These are phyloP conservation scores for Spermophilus dauricus DNA, from an alignment of 2,113 vertebrate genomes.

Conservation along the genomic window DNA sequence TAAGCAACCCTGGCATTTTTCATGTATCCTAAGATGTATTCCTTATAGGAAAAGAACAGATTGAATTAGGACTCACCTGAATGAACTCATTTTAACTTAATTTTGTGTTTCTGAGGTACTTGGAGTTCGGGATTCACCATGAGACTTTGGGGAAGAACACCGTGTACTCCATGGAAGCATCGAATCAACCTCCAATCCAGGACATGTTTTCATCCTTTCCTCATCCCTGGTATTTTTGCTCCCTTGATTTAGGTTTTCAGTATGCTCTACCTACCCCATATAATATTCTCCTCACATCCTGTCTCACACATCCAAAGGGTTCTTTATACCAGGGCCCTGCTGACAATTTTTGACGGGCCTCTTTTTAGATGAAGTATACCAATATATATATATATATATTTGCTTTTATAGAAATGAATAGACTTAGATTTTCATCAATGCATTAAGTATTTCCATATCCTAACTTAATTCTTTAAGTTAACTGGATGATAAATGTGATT, in stretches of 20 bases:
- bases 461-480: conserved; percentile 31
- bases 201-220: background rate
- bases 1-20: background rate
- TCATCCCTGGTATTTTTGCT: background rate
- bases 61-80: background rate
- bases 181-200: background rate
- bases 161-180: background rate
- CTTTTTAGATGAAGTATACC: background rate
- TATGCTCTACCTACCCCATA: background rate
- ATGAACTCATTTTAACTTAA: background rate
- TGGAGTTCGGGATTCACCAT: background rate
- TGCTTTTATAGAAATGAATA: background rate
- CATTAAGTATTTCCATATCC: background rate
- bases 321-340: background rate
- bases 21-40: background rate
- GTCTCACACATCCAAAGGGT: background rate
- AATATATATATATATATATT: background rate
- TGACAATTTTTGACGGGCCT: background rate
- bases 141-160: background rate
- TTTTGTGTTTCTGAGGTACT: background rate
- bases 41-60: background rate
- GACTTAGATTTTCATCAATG: background rate
- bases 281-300: background rate
- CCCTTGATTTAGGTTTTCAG: background rate
- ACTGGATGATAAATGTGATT: background rate